Percentiles rank a stretch among this genome's conserved stretches.
phyloP scores from a whole-genome alignment of 2,888 invertebrate genomes.

The Protodeltote pygarga region DNA sequence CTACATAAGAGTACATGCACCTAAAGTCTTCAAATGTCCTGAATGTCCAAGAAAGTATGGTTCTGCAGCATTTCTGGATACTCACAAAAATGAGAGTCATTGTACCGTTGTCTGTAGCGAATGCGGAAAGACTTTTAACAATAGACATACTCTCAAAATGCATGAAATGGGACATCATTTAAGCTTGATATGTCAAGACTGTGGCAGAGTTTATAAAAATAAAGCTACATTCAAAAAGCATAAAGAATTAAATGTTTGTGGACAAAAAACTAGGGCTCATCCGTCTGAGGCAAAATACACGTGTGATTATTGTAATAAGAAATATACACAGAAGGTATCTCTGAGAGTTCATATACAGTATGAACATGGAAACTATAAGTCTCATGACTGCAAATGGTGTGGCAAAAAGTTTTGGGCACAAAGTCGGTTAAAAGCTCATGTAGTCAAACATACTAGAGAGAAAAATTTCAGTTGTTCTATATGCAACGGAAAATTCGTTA shows the following conservation, averaged over 20 bases:
- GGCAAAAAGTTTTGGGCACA: conserved; percentile 76
- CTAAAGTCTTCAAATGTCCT: conserved; percentile 62
- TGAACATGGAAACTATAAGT: conserved; percentile 74
- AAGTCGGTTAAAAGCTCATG: conserved; percentile 74
- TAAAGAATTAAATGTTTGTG: conserved; percentile 66
- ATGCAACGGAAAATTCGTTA: conserved; percentile 72
- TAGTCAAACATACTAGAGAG: conserved; percentile 76
- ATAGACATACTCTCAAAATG: conserved; percentile 62
- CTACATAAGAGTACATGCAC: conserved; percentile 66
- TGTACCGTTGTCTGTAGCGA: conserved; percentile 62
- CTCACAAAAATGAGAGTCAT: conserved; percentile 64
- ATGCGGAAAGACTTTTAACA: conserved; percentile 70
- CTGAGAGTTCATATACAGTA: conserved; percentile 76
- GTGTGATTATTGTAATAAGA: conserved; percentile 77
- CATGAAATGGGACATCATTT: conserved; percentile 68
- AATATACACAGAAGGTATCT: conserved; percentile 75
- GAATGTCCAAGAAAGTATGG: conserved; percentile 63
- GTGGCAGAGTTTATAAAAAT: conserved; percentile 74
- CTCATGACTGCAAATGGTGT: conserved; percentile 75
- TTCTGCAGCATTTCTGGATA: conserved; percentile 54
- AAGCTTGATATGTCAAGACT: conserved; percentile 67
- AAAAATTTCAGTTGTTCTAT: conserved; percentile 68
- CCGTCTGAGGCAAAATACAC: conserved; percentile 69
- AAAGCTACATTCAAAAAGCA: conserved; percentile 70
- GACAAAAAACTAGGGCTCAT: conserved; percentile 60